A percentile compares a stretch with the other conserved stretches of the same genome.
phyloP scores from a whole-genome alignment of 2,888 invertebrate species.

The Tridacna gigas region DNA sequence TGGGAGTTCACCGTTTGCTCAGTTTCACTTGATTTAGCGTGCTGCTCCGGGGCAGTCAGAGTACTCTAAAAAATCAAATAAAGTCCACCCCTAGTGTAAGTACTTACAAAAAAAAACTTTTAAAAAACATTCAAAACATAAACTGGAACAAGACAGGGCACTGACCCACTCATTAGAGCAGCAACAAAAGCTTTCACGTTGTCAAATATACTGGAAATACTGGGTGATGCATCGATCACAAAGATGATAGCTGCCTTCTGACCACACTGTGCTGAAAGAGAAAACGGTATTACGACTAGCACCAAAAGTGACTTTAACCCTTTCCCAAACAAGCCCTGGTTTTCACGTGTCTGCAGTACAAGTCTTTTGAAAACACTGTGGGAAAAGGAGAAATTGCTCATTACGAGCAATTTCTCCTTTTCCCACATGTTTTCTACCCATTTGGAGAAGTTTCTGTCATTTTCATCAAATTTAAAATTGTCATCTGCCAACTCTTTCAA shows the following conservation, averaged over 20 bases:
- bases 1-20: too few species aligned
- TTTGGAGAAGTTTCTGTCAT: too few species aligned
- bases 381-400: background rate
- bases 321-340: background rate
- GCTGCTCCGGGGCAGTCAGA: too few species aligned
- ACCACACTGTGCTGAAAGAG: conserved; percentile 22
- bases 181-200: conserved; percentile 31
- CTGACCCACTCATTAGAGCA: conserved; percentile 49
- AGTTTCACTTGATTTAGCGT: too few species aligned
- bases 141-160: background rate
- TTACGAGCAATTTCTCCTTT: background rate
- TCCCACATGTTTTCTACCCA: background rate
- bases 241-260: conserved; percentile 34
- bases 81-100: too few species aligned
- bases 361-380: background rate
- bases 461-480: too few species aligned
- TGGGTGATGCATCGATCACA: conserved; percentile 46
- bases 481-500: too few species aligned
- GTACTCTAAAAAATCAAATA: too few species aligned
- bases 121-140: too few species aligned
- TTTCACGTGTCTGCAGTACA: background rate
- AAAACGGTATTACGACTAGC: background rate
- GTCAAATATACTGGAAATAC: conserved; percentile 32
- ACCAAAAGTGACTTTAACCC: background rate
- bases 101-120: too few species aligned